Conservation (phyloP, 1,140 invertebrate species). For the Scaptomyza hsui region DNA sequence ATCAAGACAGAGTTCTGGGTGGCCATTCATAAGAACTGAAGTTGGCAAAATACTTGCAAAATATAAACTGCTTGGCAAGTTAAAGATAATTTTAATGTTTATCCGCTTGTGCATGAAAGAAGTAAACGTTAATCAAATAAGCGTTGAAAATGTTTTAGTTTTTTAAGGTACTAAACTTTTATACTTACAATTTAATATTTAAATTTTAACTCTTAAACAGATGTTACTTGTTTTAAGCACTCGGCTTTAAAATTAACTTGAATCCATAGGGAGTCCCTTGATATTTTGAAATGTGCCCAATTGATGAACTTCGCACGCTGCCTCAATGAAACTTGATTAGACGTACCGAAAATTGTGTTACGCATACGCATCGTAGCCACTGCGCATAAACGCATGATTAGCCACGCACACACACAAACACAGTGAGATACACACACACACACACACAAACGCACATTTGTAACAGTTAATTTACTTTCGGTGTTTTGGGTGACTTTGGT, state of each 20-base stretch:
- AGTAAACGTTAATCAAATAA: constrained; percentile 22
- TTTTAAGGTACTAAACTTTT: background rate
- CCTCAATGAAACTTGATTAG: constrained; percentile 28
- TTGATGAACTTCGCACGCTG: background rate
- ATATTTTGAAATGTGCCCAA: constrained; percentile 12
- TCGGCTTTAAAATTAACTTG: background rate
- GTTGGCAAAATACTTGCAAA: constrained; percentile 61
- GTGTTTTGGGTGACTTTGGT: constrained; percentile 64
- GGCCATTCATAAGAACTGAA: constrained; percentile 18
- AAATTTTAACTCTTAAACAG: background rate
- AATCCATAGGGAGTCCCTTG: background rate
- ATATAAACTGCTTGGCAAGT: constrained; percentile 21
- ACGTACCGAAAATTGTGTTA: constrained; percentile 18
- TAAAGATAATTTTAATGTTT: constrained; percentile 13
- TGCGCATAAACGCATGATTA: constrained; percentile 44
- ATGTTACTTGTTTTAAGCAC: background rate
- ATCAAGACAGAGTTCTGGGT: background rate
- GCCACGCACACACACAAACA: constrained; percentile 12
- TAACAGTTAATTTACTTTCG: constrained; percentile 71
- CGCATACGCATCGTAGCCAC: constrained; percentile 19
- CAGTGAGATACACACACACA: constrained; percentile 6
- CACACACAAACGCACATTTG: constrained; percentile 33
- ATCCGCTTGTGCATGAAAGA: background rate
- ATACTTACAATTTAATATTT: too few species aligned
- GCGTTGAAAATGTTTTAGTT: background rate